Percentiles rank a stretch among this genome's conserved stretches.
phyloP scores from a whole-genome alignment of 2,113 vertebrate genomes.

The Zeus faber region DNA sequence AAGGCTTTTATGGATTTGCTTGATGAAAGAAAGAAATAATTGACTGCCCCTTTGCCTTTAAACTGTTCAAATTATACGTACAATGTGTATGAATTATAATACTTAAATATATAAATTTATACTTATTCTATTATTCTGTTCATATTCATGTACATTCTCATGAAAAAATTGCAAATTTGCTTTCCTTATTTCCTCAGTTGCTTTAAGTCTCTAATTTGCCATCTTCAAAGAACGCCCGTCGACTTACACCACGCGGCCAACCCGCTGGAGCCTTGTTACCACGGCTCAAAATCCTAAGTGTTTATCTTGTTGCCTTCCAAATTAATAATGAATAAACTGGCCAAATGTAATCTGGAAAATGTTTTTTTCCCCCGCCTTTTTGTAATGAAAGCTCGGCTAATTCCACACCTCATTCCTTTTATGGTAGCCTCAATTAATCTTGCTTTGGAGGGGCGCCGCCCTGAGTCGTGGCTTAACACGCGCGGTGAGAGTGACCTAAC shows the following conservation, averaged over 20 bases:
- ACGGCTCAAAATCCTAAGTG: not conserved
- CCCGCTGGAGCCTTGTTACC: not conserved
- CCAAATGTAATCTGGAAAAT: not conserved
- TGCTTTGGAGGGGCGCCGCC: constrained; percentile 58
- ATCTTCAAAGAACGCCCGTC: not conserved
- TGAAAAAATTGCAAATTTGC: no score
- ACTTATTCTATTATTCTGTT: no score
- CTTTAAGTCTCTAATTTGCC: no score
- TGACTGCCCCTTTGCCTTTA: no score
- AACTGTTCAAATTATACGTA: no score
- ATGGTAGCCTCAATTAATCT: constrained; percentile 65
- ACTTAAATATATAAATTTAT: no score
- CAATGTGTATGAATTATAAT: no score
- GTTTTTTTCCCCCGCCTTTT: constrained; percentile 18
- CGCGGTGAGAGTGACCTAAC: constrained; percentile 83
- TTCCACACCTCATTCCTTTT: constrained; percentile 59
- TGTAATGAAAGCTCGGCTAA: constrained; percentile 13
- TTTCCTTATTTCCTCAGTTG: no score
- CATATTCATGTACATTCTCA: not conserved
- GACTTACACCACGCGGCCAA: not conserved
- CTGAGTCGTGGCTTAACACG: constrained; percentile 77
- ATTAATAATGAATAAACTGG: constrained; percentile 7
- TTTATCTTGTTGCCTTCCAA: not conserved
- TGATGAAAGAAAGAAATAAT: no score
- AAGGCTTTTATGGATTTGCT: no score